Conservation (phyloP, 2,113 vertebrate genomes). For the Pseudois nayaur region DNA sequence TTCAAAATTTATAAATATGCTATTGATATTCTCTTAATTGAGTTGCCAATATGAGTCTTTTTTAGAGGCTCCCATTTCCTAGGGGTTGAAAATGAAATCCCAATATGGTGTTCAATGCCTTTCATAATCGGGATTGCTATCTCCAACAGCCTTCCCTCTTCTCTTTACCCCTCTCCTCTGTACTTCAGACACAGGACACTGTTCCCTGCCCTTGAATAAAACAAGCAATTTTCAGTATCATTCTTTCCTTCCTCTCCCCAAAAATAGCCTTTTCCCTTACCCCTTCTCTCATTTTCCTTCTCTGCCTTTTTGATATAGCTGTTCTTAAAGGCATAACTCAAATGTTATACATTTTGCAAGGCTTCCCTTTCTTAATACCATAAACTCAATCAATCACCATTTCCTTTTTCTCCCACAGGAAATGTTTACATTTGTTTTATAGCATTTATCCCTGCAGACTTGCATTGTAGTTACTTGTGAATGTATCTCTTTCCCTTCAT, state of each 20-base stretch:
- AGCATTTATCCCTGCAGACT: not conserved
- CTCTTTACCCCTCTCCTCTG: not conserved
- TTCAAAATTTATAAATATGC: not conserved
- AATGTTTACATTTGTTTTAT: not conserved
- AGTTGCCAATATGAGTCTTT: not conserved
- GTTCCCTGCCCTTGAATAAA: constrained; percentile 45
- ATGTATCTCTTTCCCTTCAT: not conserved
- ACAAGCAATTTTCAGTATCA: constrained; percentile 42
- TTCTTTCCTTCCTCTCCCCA: not conserved
- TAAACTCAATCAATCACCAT: not conserved
- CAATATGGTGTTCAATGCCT: not conserved
- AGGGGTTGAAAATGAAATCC: constrained; percentile 19
- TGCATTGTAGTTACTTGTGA: not conserved
- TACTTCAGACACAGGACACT: not conserved
- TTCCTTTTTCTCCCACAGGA: not conserved
- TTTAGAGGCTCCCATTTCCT: not conserved
- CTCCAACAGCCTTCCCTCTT: not conserved
- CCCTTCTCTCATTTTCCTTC: not conserved
- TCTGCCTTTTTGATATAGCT: not conserved
- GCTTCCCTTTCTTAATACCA: not conserved
- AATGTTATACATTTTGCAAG: not conserved
- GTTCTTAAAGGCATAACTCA: not conserved
- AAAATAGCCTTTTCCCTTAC: constrained; percentile 1
- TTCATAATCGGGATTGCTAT: not conserved
- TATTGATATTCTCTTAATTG: not conserved